Base-by-base conservation (phyloP, 1,140 invertebrate genomes). In the Bombus breviceps region DNA sequence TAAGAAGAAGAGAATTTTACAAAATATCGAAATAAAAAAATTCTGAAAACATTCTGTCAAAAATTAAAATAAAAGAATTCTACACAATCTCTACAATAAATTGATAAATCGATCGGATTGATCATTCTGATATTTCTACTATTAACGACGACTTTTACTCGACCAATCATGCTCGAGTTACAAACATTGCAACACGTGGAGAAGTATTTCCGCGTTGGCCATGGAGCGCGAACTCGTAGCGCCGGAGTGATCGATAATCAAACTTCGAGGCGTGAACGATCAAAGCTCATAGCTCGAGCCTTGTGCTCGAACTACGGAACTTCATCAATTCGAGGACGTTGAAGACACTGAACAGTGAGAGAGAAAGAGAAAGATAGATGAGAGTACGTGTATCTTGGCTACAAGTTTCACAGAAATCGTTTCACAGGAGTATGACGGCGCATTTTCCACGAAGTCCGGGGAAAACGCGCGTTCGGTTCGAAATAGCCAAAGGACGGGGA, bases 391-490 rank as follows among this genome's bases (percentile, higher is more conserved):
- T 41, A 41, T 34, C 39, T 32, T 18, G 39, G 25, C 18, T 53
- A 53, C 28, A 15, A 32, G 39, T 43, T 66, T 47, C 77, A 47
- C 15, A 68, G 77, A 68, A 68, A 43, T 28, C 22, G n/a, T 69
- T 25, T 34, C 25, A 10, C 13, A 18, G 28, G 41, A 47, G 22
- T 22, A 15, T 34, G 39, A 39, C 68, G 28, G 3, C 15, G 15
- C 3, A 22, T n/a, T 76, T 77, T 83, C 73, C n/a, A 43, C 47
- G 76, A 62, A 84, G 9, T 25, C 13, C 22, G 22, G 66, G 66
- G 22, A 32, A 57, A 64, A 10, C 32, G 6, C 2, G 12, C 10
- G 66, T 18, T 32, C 25, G 12, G 32, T 66, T 32, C 34, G 73
- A 69, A 68, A 69, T 37, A 43, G 39, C 41, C 71, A 62, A 47